Base-by-base conservation (phyloP, 2,113 vertebrate species). In the Osmerus eperlanus region DNA sequence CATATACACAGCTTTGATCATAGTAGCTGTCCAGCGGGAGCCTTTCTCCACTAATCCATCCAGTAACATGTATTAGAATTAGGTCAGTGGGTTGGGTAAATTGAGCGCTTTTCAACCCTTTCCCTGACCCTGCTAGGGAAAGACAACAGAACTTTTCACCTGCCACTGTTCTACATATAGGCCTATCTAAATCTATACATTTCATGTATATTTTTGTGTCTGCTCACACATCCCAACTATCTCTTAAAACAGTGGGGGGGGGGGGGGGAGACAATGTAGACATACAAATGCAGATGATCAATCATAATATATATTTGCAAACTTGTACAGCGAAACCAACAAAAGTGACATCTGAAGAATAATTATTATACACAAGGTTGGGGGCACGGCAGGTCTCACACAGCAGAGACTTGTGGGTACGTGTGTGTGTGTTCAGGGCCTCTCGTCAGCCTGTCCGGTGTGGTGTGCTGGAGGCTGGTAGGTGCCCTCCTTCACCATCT, bases 401-500 rank as follows among this genome's bases (percentile, higher is more conserved):
- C 18, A 63, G 58, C 74, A 65, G 64, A 32, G 59, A 29, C 29
- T 14, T 65, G 58, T 47, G 28, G 14, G 21, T n/a, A 29, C 5
- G 23, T 52, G 67, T 28, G 55, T 16, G 41, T 62, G 21, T 67
- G 19, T 54, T 94, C 89, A 94, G 1, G 90, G 92, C 51, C 75
- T 65, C 0, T 65, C 3, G 0, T 91, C 89, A 2, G 79, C 91
- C 68, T 81, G 85, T 58, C 90, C 93, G 6, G 0, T 15, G 86
- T 96, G 95, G 75, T 90, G 74, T 29, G 84, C 7, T 0, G 96
- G 95, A 0, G 88, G 90, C 0, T 87, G 92, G 85, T 98, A 98
- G 14, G 90, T 92, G 14, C 95, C 96, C 60, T 95, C 93, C 79
- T 95, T 96, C 1, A 95, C 84, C 87, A 99, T 52, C 88, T 93